Conservation (phyloP, 2,113 vertebrate species). For the Oxyruncus cristatus region DNA sequence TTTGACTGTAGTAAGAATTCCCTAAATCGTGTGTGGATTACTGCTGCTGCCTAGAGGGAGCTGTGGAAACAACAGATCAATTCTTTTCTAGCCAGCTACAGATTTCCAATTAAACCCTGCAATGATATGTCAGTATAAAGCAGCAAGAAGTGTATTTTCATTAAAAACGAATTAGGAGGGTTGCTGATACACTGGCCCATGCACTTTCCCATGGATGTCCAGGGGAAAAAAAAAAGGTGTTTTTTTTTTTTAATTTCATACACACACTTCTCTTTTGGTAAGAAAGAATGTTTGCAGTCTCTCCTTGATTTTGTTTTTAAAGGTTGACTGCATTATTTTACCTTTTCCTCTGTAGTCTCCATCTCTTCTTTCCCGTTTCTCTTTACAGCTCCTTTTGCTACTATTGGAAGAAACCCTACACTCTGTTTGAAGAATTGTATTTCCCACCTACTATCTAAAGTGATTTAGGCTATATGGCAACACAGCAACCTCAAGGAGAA, state of each 20-base stretch:
- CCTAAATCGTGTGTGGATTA: background rate
- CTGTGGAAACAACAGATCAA: background rate
- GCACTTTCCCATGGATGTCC: background rate
- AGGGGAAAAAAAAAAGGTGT: rapidly evolving
- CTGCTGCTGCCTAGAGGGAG: constrained; percentile 54
- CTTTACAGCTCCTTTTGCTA: background rate
- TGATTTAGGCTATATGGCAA: background rate
- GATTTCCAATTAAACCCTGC: background rate
- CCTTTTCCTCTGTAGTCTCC: background rate
- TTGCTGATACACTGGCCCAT: background rate
- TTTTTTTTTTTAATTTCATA: background rate
- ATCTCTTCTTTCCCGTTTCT: background rate
- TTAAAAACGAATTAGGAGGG: background rate
- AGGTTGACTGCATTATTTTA: background rate
- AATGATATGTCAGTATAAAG: background rate
- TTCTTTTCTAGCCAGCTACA: background rate
- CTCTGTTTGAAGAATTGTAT: background rate
- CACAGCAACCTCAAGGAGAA: background rate
- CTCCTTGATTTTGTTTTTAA: background rate
- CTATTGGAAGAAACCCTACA: background rate
- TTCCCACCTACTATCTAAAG: background rate
- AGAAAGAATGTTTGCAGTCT: background rate
- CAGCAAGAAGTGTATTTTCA: background rate
- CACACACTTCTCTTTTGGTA: background rate
- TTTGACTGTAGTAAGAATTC: background rate